A percentile compares a stretch with the other conserved stretches of the same genome.
Conservation (phyloP, 2,113 vertebrate genomes). For the Neomonachus schauinslandi region DNA sequence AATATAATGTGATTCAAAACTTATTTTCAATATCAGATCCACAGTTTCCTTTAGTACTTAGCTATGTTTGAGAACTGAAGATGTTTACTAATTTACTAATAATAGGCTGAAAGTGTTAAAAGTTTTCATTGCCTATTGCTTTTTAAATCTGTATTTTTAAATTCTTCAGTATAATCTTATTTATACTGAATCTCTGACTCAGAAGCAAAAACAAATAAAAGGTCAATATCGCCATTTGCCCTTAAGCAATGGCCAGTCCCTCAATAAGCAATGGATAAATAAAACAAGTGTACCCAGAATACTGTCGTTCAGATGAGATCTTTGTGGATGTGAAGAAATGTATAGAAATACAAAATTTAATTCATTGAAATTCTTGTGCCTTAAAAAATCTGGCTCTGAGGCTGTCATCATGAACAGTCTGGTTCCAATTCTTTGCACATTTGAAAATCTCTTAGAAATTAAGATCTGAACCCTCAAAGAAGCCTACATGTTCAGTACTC, state of each 20-base stretch:
- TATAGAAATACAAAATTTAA: neutral
- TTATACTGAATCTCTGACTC: neutral
- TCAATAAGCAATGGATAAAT: neutral
- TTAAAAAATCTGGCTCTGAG: neutral
- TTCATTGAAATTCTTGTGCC: neutral
- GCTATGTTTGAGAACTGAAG: neutral
- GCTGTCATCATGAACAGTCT: neutral
- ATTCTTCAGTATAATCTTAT: neutral
- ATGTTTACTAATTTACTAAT: neutral
- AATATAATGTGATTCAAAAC: neutral
- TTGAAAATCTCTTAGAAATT: neutral
- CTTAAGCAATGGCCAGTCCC: neutral
- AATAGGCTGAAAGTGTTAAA: neutral
- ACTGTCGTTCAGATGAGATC: neutral
- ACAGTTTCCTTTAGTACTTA: neutral
- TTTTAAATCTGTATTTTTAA: neutral
- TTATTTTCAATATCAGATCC: neutral
- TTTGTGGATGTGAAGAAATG: neutral
- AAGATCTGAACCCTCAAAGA: neutral
- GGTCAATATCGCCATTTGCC: neutral
- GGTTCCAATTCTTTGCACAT: neutral
- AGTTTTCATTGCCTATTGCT: neutral
- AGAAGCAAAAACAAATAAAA: neutral
- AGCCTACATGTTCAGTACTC: neutral
- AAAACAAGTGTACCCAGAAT: neutral